Evolutionary conservation across 2,797 vertebrate species (phyloP).

Genomic region (Artibeus lituratus): DNA sequence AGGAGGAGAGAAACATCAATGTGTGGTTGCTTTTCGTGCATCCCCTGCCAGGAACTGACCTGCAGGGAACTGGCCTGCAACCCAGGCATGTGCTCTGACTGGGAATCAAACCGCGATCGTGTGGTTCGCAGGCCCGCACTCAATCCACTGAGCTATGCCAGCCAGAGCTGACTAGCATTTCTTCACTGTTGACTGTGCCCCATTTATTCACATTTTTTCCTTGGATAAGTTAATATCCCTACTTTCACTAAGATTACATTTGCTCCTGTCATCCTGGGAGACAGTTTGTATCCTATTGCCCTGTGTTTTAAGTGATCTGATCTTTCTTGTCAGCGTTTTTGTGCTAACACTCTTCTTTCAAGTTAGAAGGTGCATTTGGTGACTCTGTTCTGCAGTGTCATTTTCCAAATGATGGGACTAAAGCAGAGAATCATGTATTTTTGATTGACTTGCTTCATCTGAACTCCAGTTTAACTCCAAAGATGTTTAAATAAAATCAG

Average conservation of each 20-base stretch:
- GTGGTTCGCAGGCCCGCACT: too few relatives aligned
- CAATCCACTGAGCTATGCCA: too few relatives aligned
- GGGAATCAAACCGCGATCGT: too few relatives aligned
- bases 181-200: background rate
- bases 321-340: background rate
- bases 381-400: background rate
- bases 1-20: too few relatives aligned
- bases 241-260: background rate
- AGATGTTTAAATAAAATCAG: constrained; percentile 21
- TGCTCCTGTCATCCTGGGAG: background rate
- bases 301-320: background rate
- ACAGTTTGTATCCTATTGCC: background rate
- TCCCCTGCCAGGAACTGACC: too few relatives aligned
- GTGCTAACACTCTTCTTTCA: background rate
- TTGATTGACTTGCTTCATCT: background rate
- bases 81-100: too few relatives aligned
- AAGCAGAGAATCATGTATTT: background rate
- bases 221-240: background rate
- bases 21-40: too few relatives aligned
- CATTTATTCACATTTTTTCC: background rate
- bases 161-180: too few relatives aligned
- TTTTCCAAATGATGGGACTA: background rate
- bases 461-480: background rate
- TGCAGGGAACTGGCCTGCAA: too few relatives aligned
- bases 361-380: background rate